Percentiles rank a stretch among this genome's conserved stretches.
These are phyloP conservation scores for Andricus curvator DNA, from an alignment of 2,888 invertebrate species.

Conservation along the genomic window DNA sequence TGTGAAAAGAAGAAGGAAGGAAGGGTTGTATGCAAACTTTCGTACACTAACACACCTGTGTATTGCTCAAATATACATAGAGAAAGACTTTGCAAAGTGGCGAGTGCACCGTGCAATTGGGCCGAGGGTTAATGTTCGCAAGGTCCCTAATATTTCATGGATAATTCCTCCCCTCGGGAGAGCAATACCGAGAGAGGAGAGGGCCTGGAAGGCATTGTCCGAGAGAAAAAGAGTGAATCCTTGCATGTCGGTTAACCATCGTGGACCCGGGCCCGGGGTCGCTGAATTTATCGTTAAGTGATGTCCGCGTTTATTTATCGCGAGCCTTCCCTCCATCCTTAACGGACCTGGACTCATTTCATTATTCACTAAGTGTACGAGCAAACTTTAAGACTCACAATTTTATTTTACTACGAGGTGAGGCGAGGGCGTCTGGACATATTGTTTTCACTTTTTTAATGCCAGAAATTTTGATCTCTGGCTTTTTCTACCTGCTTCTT, in stretches of 20 bases:
- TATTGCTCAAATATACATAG: neutral
- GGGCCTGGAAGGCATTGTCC: slow-evolving; percentile 63
- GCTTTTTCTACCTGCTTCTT: neutral
- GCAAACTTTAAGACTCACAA: slow-evolving; percentile 5
- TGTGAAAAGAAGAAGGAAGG: slow-evolving; percentile 30
- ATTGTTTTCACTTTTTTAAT: slow-evolving; percentile 40
- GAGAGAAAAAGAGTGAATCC: slow-evolving; percentile 63
- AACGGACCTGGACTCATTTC: slow-evolving; percentile 50
- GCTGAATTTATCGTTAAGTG: slow-evolving; percentile 67
- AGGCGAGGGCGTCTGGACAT: slow-evolving; percentile 35
- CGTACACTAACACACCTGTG: slow-evolving; percentile 20
- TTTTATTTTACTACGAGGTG: slow-evolving; percentile 4
- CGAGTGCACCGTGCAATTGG: slow-evolving; percentile 47
- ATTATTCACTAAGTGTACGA: slow-evolving; percentile 41
- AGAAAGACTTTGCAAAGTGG: slow-evolving; percentile 32
- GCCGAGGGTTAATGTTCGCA: slow-evolving; percentile 64
- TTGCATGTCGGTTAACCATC: slow-evolving; percentile 61
- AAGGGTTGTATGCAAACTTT: slow-evolving; percentile 39
- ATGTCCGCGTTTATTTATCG: slow-evolving; percentile 59
- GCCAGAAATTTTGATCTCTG: slow-evolving; percentile 18
- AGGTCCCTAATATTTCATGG: slow-evolving; percentile 70
- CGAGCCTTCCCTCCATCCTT: slow-evolving; percentile 56
- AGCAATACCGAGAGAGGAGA: slow-evolving; percentile 11
- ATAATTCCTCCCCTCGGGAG: slow-evolving; percentile 69
- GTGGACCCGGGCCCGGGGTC: slow-evolving; percentile 56